A percentile compares a stretch with the other conserved stretches of the same genome.
Evolutionary conservation across 1,140 invertebrate genomes (phyloP).

Genomic region (Episyrphus balteatus): DNA sequence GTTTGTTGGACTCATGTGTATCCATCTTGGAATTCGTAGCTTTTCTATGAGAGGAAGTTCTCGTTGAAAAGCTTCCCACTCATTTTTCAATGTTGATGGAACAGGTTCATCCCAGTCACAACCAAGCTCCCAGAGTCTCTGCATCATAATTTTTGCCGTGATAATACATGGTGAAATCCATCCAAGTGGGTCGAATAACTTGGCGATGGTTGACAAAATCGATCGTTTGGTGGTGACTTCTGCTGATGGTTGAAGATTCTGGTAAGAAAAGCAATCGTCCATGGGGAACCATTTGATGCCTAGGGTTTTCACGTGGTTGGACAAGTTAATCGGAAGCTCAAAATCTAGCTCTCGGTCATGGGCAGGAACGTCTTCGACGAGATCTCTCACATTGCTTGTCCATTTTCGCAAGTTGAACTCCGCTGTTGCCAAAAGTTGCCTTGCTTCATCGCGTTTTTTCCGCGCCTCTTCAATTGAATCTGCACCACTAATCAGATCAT

Average conservation of each 20-base stretch:
- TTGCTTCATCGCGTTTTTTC: constrained; percentile 5
- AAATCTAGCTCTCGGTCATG: too few species aligned
- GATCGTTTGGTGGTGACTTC: constrained; percentile 18
- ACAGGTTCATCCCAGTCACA: constrained; percentile 28
- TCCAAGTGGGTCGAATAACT: constrained; percentile 37
- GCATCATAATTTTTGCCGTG: constrained; percentile 34
- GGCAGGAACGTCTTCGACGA: too few species aligned
- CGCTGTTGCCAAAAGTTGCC: constrained; percentile 14
- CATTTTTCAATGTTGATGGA: constrained; percentile 9
- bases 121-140: constrained; percentile 23
- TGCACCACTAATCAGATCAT: constrained; percentile 29
- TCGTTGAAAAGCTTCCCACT: constrained; percentile 10
- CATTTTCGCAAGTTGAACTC: constrained; percentile 37
- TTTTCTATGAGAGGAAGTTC: not conserved
- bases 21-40: constrained; percentile 2
- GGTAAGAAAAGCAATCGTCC: too few species aligned
- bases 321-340: not conserved
- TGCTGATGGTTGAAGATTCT: constrained; percentile 16
- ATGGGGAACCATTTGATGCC: not conserved
- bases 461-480: constrained; percentile 11
- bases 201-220: constrained; percentile 24
- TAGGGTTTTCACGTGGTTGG: not conserved
- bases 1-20: not conserved
- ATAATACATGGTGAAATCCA: constrained; percentile 27
- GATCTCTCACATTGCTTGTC: constrained; percentile 14